Evolutionary conservation across 1,140 invertebrate genomes (phyloP).

Genomic region (Zaprionus inermis): DNA sequence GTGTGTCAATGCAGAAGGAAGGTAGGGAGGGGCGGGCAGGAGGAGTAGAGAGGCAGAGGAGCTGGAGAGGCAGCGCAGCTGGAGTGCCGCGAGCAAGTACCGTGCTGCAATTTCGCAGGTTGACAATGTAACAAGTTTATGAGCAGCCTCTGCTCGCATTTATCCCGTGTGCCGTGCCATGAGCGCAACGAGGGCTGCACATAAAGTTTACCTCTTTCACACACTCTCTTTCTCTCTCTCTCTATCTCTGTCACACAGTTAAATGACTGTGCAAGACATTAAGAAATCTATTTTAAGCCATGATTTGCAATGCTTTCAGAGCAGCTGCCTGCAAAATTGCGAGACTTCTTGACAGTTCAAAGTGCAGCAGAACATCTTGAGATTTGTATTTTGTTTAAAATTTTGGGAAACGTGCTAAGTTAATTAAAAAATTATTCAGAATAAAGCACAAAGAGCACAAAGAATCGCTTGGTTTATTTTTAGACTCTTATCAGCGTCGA

Average conservation of each 20-base stretch:
- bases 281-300: background rate
- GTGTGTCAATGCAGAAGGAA: constrained; percentile 18
- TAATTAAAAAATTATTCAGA: background rate
- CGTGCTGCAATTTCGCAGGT: constrained; percentile 26
- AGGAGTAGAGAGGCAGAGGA: too few relatives aligned
- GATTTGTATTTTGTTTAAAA: background rate
- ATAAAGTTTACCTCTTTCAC: background rate
- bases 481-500: background rate
- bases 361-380: background rate
- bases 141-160: constrained; percentile 41
- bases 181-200: constrained; percentile 35
- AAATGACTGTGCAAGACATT: background rate
- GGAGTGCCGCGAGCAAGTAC: background rate
- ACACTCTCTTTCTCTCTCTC: background rate
- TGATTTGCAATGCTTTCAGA: background rate
- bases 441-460: background rate
- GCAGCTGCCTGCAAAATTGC: background rate
- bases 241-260: background rate
- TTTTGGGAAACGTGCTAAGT: background rate
- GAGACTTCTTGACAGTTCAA: background rate
- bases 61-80: too few relatives aligned
- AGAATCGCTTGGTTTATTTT: background rate
- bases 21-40: background rate
- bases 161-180: too few relatives aligned
- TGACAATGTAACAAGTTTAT: constrained; percentile 79